Conservation (phyloP, 2,797 vertebrate species). For the Sebastes minor region DNA sequence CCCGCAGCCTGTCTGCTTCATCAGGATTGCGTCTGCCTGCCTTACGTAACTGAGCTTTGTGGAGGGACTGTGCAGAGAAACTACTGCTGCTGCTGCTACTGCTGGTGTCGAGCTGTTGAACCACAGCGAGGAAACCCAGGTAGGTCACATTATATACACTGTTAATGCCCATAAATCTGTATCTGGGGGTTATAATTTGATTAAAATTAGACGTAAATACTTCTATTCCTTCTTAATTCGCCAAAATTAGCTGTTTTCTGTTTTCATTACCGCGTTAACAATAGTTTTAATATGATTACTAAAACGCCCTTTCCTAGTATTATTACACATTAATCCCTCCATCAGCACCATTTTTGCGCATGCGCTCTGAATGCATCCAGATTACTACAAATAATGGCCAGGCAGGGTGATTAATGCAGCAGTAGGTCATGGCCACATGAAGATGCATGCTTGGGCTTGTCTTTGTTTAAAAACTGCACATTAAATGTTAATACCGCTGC, state of each 20-base stretch:
- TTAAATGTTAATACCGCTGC: not conserved
- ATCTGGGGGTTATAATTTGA: not conserved
- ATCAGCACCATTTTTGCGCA: conserved; percentile 63
- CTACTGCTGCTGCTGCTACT: not conserved
- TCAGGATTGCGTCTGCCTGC: not conserved
- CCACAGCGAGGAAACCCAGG: conserved; percentile 53
- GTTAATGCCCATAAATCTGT: not conserved
- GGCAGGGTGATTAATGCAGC: conserved; percentile 39
- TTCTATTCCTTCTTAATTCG: fast-evolving
- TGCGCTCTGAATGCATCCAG: conserved; percentile 57
- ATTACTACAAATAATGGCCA: conserved; percentile 56
- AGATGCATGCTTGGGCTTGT: not conserved
- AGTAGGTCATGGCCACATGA: conserved; percentile 2
- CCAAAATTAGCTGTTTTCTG: not conserved
- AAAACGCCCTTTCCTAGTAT: conserved; percentile 15
- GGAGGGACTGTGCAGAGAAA: not conserved
- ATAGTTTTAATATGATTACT: not conserved
- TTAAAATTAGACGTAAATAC: not conserved
- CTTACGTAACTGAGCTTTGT: not conserved
- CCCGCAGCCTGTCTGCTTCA: not conserved
- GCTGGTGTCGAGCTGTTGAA: conserved; percentile 35
- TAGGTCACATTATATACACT: conserved; percentile 52
- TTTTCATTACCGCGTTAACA: too few species aligned
- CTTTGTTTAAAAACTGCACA: not conserved
- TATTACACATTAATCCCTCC: conserved; percentile 54